A percentile compares a stretch with the other conserved stretches of the same genome.
phyloP scores from a whole-genome alignment of 2,888 invertebrate species.

The Eristalis intricaria region DNA sequence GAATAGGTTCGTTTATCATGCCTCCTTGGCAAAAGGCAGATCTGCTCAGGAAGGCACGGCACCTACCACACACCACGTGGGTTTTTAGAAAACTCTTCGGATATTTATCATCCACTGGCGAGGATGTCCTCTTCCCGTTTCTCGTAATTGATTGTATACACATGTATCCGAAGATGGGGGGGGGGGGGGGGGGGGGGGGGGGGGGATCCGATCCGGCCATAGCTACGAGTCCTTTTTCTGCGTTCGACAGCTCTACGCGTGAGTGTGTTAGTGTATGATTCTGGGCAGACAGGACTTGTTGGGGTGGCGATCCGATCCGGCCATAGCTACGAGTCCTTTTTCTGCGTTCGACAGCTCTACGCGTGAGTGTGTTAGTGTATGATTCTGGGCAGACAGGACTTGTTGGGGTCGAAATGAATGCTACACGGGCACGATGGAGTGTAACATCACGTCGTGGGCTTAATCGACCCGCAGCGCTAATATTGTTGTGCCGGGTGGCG shows the following conservation, averaged over 20 bases:
- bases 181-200: too few species aligned
- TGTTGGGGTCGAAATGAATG: constrained; percentile 27
- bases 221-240: neutral
- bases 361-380: neutral
- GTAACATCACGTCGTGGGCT: constrained; percentile 53
- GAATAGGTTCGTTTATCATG: constrained; percentile 38
- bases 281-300: constrained; percentile 8
- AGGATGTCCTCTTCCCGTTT: constrained; percentile 24
- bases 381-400: constrained; percentile 6
- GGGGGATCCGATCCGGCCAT: neutral
- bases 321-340: neutral
- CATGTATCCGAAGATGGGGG: constrained; percentile 3
- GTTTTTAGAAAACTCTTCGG: constrained; percentile 42
- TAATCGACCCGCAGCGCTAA: constrained; percentile 51
- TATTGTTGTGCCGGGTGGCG: constrained; percentile 24
- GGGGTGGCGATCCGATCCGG: neutral
- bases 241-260: neutral
- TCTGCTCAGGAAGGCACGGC: constrained; percentile 11
- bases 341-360: neutral
- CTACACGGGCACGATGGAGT: constrained; percentile 25
- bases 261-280: constrained; percentile 3
- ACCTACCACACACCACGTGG: constrained; percentile 14
- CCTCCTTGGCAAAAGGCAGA: neutral
- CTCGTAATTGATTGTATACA: constrained; percentile 53
- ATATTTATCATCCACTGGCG: constrained; percentile 42